Evolutionary conservation across 2,888 invertebrate species (phyloP), one percentile per base, ranked within the genome.

Genomic region (Sphaerophoria rueppellii): DNA sequence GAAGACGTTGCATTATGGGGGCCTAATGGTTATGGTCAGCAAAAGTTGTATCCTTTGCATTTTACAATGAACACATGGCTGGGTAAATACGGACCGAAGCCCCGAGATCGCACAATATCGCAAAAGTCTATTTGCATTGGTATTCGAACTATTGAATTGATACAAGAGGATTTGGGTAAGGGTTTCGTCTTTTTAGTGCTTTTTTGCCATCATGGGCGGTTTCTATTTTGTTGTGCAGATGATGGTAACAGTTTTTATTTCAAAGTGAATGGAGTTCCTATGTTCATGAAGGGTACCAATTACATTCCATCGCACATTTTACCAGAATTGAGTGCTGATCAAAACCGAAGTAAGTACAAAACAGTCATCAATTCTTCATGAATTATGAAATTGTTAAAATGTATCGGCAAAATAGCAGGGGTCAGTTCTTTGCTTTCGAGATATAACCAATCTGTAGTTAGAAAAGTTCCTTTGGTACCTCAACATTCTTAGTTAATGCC

Each of bases 251-350:
- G 95, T 7, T 99, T 98, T 91, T 96, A 96, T 90, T 98, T 99
- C 90, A 94, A 94, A 89, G 93, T 99, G 12, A 99, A 99, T 90
- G 95, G 93, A 0, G 91, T 95, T 67, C 95, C 97, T 1, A 94
- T 99, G n/a, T 99, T 98, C 90, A 95, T 97, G 91, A 99, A 99
- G 92, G 98, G 98, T 2, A 96, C 97, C 11, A 99, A 99, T 91
- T 97, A 97, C 94, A 98, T 99, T 89, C 98, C 99, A 0, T 94
- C 96, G 0, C 95, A 96, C 90, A 94, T 97, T 87, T 94, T 98
- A 71, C 97, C 97, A 0, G 98, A 98, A 92, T 89, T 93, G 43
- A 94, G 95, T 0, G 93, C 93, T 32, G 91, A 94, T 85, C 89
- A 90, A 86, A 89, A 91, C 34, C 93, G 92, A 88, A 92, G 93